These are phyloP conservation scores for Entosphenus tridentatus DNA, from an alignment of 2,113 vertebrate genomes.

Conservation along the genomic window DNA sequence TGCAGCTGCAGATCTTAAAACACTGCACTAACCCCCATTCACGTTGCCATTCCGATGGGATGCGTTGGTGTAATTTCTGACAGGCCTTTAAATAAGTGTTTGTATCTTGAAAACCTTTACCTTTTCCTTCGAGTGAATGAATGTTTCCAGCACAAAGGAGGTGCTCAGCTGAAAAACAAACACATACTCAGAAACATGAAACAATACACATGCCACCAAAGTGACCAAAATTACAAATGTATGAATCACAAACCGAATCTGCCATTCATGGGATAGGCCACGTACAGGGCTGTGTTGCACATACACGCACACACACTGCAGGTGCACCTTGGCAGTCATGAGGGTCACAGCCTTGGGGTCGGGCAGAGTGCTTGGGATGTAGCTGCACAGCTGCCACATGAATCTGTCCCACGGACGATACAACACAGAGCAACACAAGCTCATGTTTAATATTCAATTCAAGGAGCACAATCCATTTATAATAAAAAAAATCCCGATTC, in stretches of 20 bases:
- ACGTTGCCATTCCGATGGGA: too few species aligned
- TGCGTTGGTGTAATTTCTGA: too few species aligned
- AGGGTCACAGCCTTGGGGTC: constrained; percentile 89
- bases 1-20: too few species aligned
- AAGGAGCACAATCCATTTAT: constrained; percentile 13
- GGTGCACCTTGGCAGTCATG: constrained; percentile 83
- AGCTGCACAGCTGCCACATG: constrained; percentile 99
- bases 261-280: too few species aligned
- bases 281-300: too few species aligned
- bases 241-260: too few species aligned
- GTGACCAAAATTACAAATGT: too few species aligned
- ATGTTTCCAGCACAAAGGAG: constrained; percentile 91
- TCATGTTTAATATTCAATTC: constrained; percentile 18
- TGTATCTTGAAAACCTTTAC: constrained; percentile 19
- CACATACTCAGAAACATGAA: background rate
- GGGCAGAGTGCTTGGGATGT: constrained; percentile 85
- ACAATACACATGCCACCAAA: too few species aligned
- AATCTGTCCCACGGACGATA: constrained; percentile 28
- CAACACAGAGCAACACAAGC: constrained; percentile 14
- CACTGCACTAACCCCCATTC: too few species aligned
- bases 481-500: constrained; percentile 15
- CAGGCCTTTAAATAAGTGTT: too few species aligned
- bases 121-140: constrained; percentile 99
- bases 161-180: constrained; percentile 61
- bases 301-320: too few species aligned